Evolutionary conservation across 2,113 vertebrate genomes (phyloP), one percentile per base, ranked within the genome.

Genomic region (Caretta caretta): DNA sequence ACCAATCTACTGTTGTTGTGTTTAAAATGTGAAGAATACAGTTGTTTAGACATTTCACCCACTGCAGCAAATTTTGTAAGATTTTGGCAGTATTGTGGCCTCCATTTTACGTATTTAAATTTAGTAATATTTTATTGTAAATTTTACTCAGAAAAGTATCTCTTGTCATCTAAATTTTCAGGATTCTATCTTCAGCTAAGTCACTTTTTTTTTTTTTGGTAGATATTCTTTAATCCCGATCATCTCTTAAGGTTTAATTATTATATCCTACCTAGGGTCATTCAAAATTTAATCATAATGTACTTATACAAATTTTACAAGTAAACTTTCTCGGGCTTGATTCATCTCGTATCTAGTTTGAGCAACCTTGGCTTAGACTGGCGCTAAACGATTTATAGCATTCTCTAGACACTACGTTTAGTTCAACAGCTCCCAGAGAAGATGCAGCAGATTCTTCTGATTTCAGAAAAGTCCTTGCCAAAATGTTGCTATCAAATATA

Each of bases 1-100:
- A n/a, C 38, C 19, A 3, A 54, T 72, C 31, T 83, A 9, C 53
- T 83, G 57, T 22, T 83, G 57, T 22, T 50, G 6, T 48, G 8
- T 84, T 91, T 8, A 5, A 48, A 48, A 5, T 50, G 16, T 90
- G 78, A 87, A 72, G 59, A 62, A 62, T 62, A 35, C 27, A 59
- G 29, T 31, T 59, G 13, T 85, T 1, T 0, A 0, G 84, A 27
- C 8, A 91, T 0, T 75, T 53, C 22, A 82, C 29, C 42, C 27
- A 4, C 65, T 81, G 53, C 38, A 89, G 16, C 20, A 87, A 88
- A 10, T 16, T 50, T 1, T 59, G 5, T 16, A 59, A 80, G 90
- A 9, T 42, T 46, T 29, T 80, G 75, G 11, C 4, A 78, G 82
- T 7, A 8, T 10, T 50, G 3, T 78, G 8, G 62, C 50, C 2